phyloP scores from a whole-genome alignment of 2,888 invertebrate species.

The Plebejus melissa region DNA sequence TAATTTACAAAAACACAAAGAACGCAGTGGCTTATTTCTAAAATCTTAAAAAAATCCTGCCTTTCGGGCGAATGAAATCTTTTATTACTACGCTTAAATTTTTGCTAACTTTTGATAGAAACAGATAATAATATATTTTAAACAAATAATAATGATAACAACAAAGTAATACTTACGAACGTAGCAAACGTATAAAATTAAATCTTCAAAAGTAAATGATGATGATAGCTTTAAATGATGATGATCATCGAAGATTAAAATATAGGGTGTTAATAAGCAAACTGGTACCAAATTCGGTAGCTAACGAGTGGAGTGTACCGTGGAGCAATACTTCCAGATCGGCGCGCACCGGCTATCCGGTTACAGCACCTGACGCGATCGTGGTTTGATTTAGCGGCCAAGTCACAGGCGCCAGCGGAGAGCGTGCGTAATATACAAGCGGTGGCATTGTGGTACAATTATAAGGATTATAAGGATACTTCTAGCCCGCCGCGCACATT shows the following conservation, averaged over 20 bases:
- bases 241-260: background rate
- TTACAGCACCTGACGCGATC: constrained; percentile 41
- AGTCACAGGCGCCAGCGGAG: constrained; percentile 10
- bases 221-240: background rate
- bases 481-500: constrained; percentile 31
- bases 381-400: constrained; percentile 35
- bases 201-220: background rate
- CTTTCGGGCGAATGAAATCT: no score
- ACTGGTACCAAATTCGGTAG: constrained; percentile 38
- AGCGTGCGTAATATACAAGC: background rate
- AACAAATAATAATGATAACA: no score
- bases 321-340: constrained; percentile 28
- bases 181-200: background rate
- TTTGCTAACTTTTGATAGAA: no score
- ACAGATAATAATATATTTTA: no score
- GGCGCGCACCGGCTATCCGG: constrained; percentile 38
- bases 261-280: constrained; percentile 26
- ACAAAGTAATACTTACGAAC: no score
- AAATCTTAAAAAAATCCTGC: no score
- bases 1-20: no score
- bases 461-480: background rate
- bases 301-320: constrained; percentile 30
- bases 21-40: no score
- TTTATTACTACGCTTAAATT: no score
- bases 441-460: background rate